Evolutionary conservation across 2,888 invertebrate species (phyloP).

Genomic region (Andricus curvator): DNA sequence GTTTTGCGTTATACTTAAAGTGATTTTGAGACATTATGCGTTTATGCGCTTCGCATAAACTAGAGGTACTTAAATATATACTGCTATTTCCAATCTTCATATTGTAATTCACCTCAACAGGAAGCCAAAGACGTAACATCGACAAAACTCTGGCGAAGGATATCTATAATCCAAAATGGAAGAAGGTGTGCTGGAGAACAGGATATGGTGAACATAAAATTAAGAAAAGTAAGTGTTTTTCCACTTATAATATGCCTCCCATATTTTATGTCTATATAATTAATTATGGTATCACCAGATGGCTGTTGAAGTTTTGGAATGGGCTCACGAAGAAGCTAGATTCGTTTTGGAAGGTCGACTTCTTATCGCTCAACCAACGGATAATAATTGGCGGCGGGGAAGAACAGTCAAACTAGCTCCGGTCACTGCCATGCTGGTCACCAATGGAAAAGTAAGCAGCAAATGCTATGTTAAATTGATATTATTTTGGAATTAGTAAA

Average conservation of each 20-base stretch:
- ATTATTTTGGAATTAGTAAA: no score
- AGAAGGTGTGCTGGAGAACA: slow-evolving; percentile 89
- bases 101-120: slow-evolving; percentile 65
- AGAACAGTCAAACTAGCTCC: slow-evolving; percentile 93
- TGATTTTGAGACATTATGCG: no score
- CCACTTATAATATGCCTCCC: background rate
- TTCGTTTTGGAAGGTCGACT: slow-evolving; percentile 95
- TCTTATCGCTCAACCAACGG: slow-evolving; percentile 92
- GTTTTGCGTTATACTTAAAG: no score
- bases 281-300: slow-evolving; percentile 79
- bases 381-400: slow-evolving; percentile 94
- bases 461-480: background rate
- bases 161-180: slow-evolving; percentile 86
- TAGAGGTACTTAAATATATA: no score
- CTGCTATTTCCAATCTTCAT: background rate
- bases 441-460: slow-evolving; percentile 90
- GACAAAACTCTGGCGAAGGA: slow-evolving; percentile 92
- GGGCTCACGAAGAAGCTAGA: slow-evolving; percentile 95
- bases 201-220: slow-evolving; percentile 93
- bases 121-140: slow-evolving; percentile 95
- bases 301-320: slow-evolving; percentile 95
- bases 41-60: no score
- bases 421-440: slow-evolving; percentile 93
- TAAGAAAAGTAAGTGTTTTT: slow-evolving; percentile 83
- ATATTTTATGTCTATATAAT: background rate